Base-by-base conservation (phyloP, 2,797 vertebrate genomes). In the Melopsittacus undulatus region DNA sequence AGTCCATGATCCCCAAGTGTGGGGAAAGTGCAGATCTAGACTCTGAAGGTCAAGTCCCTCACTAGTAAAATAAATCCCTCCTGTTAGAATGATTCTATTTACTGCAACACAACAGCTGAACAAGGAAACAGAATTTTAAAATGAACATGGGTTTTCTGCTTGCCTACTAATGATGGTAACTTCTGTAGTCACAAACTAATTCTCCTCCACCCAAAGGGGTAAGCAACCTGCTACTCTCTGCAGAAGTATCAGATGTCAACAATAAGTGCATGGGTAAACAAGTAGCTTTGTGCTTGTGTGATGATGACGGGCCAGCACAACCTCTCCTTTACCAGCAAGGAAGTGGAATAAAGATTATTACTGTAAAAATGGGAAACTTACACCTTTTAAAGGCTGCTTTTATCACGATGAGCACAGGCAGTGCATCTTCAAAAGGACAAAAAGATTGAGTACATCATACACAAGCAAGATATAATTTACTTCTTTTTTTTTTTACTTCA, bases 11-110 rank as follows among this genome's bases (percentile, higher is more conserved):
- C 49, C 45, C 45, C 89, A 74, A 4, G 19, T 29, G 16, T 0
- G 42, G 15, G 63, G 45, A n/a, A 46, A 8, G 32, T 14, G 7
- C 0, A 0, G 40, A 64, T 83, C 70, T 51, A 0, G 26, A 8
- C 52, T 38, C 40, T 20, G 36, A 57, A 76, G 42, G 34, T 83
- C 30, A 59, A 32, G 12, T 66, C 34, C 42, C 36, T 62, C 10
- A 1, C 24, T 74, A 23, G 43, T 68, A 36, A 87, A 87, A 19
- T 56, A 42, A 85, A 51, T 83, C 23, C 54, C 24, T 69, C 3
- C 0, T 30, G 5, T 48, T 29, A 46, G 36, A 61, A 42, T 79
- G 74, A 38, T 22, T 77, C 57, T 67, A 8, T 78, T 74, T 48
- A 36, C 26, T 49, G 19, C 76, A 52, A 73, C 36, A 18, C 34